A percentile compares a stretch with the other conserved stretches of the same genome.
phyloP scores from a whole-genome alignment of 2,888 invertebrate species.

The Diogma glabrata region DNA sequence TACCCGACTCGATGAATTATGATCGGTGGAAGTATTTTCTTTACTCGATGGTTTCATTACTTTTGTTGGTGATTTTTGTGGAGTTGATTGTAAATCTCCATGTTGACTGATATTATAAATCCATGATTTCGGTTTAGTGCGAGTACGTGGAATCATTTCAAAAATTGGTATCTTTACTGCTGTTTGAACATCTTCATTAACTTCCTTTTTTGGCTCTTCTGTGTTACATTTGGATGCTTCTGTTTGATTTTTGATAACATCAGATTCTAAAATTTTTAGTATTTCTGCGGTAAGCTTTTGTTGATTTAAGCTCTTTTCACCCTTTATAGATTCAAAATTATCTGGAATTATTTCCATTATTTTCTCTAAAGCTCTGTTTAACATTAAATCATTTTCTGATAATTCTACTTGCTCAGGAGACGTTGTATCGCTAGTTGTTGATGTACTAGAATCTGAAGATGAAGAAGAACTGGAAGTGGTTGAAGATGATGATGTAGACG shows the following conservation, averaged over 20 bases:
- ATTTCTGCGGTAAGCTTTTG: neutral
- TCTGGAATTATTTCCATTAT: slow-evolving; percentile 4
- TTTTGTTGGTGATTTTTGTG: too few relatives aligned
- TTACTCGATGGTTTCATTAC: too few relatives aligned
- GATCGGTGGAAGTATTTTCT: too few relatives aligned
- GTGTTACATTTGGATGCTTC: neutral
- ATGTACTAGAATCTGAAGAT: slow-evolving; percentile 2
- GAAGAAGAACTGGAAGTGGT: neutral
- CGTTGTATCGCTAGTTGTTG: too few relatives aligned
- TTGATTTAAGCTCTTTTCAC: neutral
- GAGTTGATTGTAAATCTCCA: too few relatives aligned
- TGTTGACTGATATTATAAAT: too few relatives aligned
- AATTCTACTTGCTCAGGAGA: too few relatives aligned
- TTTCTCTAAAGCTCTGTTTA: neutral
- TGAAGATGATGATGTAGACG: slow-evolving; percentile 2
- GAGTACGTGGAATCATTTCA: too few relatives aligned
- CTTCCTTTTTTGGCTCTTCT: neutral
- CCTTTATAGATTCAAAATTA: neutral
- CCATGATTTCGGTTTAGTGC: too few relatives aligned
- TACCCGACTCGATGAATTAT: too few relatives aligned
- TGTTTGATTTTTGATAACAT: neutral
- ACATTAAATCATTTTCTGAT: neutral
- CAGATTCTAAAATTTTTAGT: neutral
- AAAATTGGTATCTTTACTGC: too few relatives aligned
- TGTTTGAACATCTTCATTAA: too few relatives aligned